Base-by-base conservation (phyloP, 1,140 invertebrate species). In the Pemphigus obesinymphae region DNA sequence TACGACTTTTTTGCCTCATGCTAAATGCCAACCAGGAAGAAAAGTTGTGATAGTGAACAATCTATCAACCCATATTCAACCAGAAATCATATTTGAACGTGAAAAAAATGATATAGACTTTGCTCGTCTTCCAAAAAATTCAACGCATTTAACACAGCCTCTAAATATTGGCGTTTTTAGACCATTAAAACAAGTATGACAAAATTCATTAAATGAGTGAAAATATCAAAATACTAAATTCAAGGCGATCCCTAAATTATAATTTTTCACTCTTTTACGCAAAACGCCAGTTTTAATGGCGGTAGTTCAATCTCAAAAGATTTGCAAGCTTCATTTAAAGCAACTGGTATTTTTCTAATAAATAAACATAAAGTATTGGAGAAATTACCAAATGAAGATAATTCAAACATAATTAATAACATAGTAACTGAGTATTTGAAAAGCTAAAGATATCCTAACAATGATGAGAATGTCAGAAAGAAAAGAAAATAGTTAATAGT, bases 121-220 rank as follows among this genome's bases (percentile, higher is more conserved):
- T 82, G 68, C 87, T 11, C 86, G 85, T 58, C 84, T 88, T n/a
- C 86, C 87, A 31, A 82, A 85, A 8, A 88, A 88, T 84, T 84
- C 86, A 3, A 88, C 87, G 2, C 87, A 88, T 82, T 85, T 88
- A 23, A 76, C 87, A 4, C 87, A 88, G 83, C 87, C 87, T 10
- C 81, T 85, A 31, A 87, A 88, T 84, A 85, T 88, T 11, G 78
- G 84, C 0, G 84, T 86, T 55, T 87, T 88, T 84, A 61, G 83
- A 0, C 85, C 86, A 26, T 72, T 87, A 10, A 88, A 88, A 84
- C 70, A 72, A 53, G 81, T 72, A n/a, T 88, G 87, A 86, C 85
- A 83, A 80, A 84, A 86, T 48, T 50, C 76, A 1, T 84, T 86
- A 17, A 23, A 82, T 48, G 17, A 82, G 17, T 84, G 84, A 43